phyloP scores from a whole-genome alignment of 2,888 invertebrate genomes.

The Amphipoea lucens region DNA sequence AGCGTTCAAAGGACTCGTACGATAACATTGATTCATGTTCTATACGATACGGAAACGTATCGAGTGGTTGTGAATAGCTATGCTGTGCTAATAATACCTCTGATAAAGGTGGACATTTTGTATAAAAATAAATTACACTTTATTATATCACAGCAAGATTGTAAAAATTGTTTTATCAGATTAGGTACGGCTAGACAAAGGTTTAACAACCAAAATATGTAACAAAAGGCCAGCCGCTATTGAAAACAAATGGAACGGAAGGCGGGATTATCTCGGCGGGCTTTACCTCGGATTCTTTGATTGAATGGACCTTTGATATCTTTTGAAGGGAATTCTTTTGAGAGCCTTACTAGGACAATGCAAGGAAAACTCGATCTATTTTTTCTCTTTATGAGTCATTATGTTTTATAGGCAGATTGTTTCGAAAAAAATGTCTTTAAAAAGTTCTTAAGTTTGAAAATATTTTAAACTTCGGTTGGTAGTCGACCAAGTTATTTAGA shows the following conservation, averaged over 20 bases:
- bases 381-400: constrained; percentile 25
- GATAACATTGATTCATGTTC: no score
- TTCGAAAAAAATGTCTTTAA: not conserved
- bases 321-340: constrained; percentile 52
- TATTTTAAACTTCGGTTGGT: not conserved
- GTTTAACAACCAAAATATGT: constrained; percentile 43
- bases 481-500: not conserved
- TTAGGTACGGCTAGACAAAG: constrained; percentile 7
- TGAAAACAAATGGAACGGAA: constrained; percentile 71
- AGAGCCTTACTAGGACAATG: constrained; percentile 47
- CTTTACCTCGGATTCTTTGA: constrained; percentile 65
- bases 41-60: no score
- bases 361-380: constrained; percentile 36
- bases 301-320: constrained; percentile 65
- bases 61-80: no score
- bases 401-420: not conserved
- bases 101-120: no score
- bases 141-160: not conserved
- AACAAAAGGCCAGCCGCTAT: constrained; percentile 65
- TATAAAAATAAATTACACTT: no score
- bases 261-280: constrained; percentile 60
- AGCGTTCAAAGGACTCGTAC: no score
- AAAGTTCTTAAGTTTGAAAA: not conserved
- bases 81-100: not conserved
- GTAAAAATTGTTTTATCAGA: not conserved